Evolutionary conservation across 2,113 vertebrate species (phyloP), one percentile per base, ranked within the genome.

Genomic region (Erinaceus europaeus): DNA sequence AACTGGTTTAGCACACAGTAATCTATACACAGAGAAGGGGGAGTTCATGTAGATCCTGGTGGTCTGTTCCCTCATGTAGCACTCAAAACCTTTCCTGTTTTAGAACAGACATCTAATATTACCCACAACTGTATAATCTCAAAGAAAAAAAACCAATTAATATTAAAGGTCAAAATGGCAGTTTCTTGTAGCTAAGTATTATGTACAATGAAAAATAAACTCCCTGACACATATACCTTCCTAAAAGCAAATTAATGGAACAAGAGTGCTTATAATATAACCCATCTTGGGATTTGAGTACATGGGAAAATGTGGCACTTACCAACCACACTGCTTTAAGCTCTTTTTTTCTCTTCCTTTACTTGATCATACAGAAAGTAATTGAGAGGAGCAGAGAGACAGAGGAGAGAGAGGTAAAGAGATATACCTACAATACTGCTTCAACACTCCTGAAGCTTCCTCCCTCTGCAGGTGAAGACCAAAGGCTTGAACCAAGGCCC

Each of bases 221-320:
- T 48, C 64, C 36, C 21, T 18, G 4, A 3, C 62, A 65, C 2
- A 34, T 1, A 3, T 38, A 46, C 42, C 29, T 77, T 84, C 67
- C 32, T 17, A 69, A 88, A 86, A 82, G 82, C 8, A 72, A 20
- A 57, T 67, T 77, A 79, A 90, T 74, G 62, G 72, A 78, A 6
- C 5, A 61, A 78, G 18, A n/a, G 9, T 44, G 27, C 11, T 80
- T 50, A 50, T 84, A 87, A 87, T 71, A 55, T 32, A 67, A 57
- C 11, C 20, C 76, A 18, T 8, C 2, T 76, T 36, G 5, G 20
- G n/a, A 84, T 48, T 50, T 84, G 15, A 76, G n/a, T 69, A 36
- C 3, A 0, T 57, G 29, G 36, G 10, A 1, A 8, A 8, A 12
- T 29, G 13, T 2, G 34, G 25, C 20, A 73, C 62, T 73, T 52